Base-by-base conservation (phyloP, 1,140 invertebrate genomes). In the Meloidogyne exigua region DNA sequence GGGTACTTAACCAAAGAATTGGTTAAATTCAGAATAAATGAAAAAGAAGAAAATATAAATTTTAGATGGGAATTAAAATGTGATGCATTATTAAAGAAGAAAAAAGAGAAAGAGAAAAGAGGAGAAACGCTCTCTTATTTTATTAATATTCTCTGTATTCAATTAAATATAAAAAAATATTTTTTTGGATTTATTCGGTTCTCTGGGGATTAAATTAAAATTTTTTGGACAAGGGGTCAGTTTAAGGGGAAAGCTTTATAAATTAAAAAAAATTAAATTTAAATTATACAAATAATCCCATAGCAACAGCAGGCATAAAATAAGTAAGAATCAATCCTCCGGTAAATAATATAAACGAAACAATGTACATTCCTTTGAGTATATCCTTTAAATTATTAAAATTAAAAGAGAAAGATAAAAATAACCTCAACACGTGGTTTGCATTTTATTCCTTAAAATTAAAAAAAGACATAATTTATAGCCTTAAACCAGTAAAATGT, bases 401-500 rank as follows among this genome's bases (percentile, higher is more conserved):
- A 15, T 15, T 0, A 44, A 44, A 44, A 15, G 18, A 44, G 4
- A 44, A 15, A 0, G 18, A 2, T 15, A 15, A 44, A 44, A 44
- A 44, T 44, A 44, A 44, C 42, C 49, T 57, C 49, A 18, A 57
- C 49, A n/a, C 49, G 49, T 9, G n/a, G 49, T 57, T 57, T 57
- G n/a, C 49, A 57, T 57, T 57, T 57, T n/a, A 57, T 7, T 10
- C 49, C 49, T 57, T 7, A 57, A 57, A 49, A 49, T 49, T 49
- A 13, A 18, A n/a, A 49, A 49, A 18, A 49, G 5, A 18, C 5
- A 49, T 44, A 12, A n/a, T n/a, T n/a, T n/a, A n/a, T n/a, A n/a
- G n/a, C n/a, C n/a, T n/a, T 15, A 18, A 23, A 79, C 78, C 26
- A 28, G 70, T 21, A 73, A 79, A 79, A 74, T 79, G 78, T 7